Base-by-base conservation (phyloP, 2,888 invertebrate species). In the Sylvicola cinctus region DNA sequence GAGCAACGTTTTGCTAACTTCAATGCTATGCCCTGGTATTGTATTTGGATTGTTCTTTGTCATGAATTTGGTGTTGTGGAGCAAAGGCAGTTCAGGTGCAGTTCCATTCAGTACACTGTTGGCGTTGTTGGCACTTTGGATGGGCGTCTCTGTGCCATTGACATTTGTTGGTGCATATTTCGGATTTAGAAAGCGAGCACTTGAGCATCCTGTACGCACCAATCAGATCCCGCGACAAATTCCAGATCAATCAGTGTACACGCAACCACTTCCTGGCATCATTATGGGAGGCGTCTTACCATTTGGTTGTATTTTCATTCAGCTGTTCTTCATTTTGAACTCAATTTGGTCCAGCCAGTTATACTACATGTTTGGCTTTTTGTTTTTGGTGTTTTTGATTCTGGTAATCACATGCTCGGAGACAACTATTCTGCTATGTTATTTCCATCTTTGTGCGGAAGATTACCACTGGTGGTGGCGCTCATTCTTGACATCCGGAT, bases 391-490 rank as follows among this genome's bases (percentile, higher is more conserved):
- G 35, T 98, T 95, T 59, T 68, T 93, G 48, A 98, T 98, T 51
- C 70, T 98, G 43, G 78, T 96, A 44, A 88, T 98, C 50, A 98
- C 96, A 1, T 98, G 96, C 61, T 93, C 95, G 4, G 95, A 96
- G 65, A 95, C 96, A n/a, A 96, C 96, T 32, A 83, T 98, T 47
- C 68, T 98, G 40, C 71, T 98, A 29, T 95, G 95, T 62, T 98
- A 98, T 63, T 98, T 98, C 70, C 96, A 98, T 63, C 70, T 98
- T 14, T 98, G 96, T 62, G 95, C 96, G n/a, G 96, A 98, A 70
- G 96, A 99, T 62, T 98, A 99, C 60, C 95, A 95, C 58, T 98
- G 98, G 98, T 88, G 87, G 87, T 88, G 88, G 88, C 67, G 93
- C 33, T 87, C 88, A 38, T 99, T 95, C 66, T 66, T 98, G 42